Evolutionary conservation across 2,797 vertebrate genomes (phyloP), one percentile per base, ranked within the genome.

Genomic region (Spondyliosoma cantharus): DNA sequence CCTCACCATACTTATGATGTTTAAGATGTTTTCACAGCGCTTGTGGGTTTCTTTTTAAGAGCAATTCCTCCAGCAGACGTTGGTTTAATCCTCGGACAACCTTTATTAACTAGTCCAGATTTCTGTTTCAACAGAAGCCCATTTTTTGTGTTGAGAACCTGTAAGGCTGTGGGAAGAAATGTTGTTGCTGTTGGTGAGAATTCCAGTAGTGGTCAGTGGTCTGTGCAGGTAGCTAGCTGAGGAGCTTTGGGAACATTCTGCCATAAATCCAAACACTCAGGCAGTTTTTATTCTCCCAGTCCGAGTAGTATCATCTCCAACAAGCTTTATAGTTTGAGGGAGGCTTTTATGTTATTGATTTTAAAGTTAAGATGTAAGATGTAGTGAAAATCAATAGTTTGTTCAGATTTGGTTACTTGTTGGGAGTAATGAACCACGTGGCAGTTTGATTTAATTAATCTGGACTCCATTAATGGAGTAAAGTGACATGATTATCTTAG

Each of bases 11-110:
- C 37, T 78, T 20, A 19, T 42, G 60, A 42, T 59, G 29, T 22
- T 75, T 20, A 19, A 70, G 15, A 50, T 65, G 43, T 29, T 81
- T 25, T 53, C 20, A 32, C 29, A 14, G 15, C 67, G 45, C 22
- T 45, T 72, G 48, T 48, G 1, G 9, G 1, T 37, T 15, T 56
- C 46, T 56, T 54, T 60, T 50, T n/a, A 16, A 59, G 60, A 66
- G 49, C 19, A 46, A 6, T 25, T 29, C 42, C 42, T 59, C 53
- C 58, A 52, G 2, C 32, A 27, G 32, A 37, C 24, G 14, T 46
- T n/a, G 1, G 5, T 19, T 74, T 62, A 4, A 66, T 63, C 14
- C 25, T 2, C 53, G 46, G 3, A 29, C 3, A 1, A 54, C 1
- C 29, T 32, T 56, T 58, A 53, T 49, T 45, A 62, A 53, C 4